phyloP scores from a whole-genome alignment of 2,888 invertebrate species.

The Sarcophaga rosellei region DNA sequence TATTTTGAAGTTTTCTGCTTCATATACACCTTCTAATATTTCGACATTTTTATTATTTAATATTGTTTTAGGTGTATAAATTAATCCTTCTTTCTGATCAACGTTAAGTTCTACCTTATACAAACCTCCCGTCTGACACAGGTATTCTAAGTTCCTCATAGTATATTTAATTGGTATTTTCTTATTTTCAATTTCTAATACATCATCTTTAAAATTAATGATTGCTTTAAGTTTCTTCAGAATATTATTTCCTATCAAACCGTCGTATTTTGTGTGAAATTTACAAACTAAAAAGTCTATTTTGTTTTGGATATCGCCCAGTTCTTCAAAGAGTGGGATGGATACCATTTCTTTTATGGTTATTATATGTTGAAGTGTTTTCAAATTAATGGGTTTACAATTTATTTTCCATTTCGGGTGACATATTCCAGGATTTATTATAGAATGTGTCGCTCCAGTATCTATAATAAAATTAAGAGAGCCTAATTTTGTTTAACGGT shows the following conservation, averaged over 20 bases:
- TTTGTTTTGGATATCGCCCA: not conserved
- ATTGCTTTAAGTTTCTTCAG: constrained; percentile 26
- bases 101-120: constrained; percentile 11
- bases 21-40: constrained; percentile 33
- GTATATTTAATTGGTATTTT: constrained; percentile 6
- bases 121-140: constrained; percentile 13
- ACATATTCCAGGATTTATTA: constrained; percentile 56
- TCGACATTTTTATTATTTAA: constrained; percentile 20
- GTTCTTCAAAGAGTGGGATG: constrained; percentile 19
- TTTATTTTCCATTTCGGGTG: constrained; percentile 7
- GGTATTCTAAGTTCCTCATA: not conserved
- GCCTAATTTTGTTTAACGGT: constrained; percentile 39
- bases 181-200: not conserved
- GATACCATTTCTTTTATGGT: constrained; percentile 1
- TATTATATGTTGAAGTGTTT: constrained; percentile 3
- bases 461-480: constrained; percentile 61
- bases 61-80: constrained; percentile 16
- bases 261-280: constrained; percentile 45
- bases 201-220: constrained; percentile 19
- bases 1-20: constrained; percentile 41
- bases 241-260: constrained; percentile 51
- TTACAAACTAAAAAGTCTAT: constrained; percentile 10
- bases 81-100: constrained; percentile 12
- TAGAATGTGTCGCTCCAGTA: constrained; percentile 56
- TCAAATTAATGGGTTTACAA: constrained; percentile 4